These are phyloP conservation scores for Pseudotriccus pelzelni DNA, from an alignment of 2,797 vertebrate species.

Conservation along the genomic window DNA sequence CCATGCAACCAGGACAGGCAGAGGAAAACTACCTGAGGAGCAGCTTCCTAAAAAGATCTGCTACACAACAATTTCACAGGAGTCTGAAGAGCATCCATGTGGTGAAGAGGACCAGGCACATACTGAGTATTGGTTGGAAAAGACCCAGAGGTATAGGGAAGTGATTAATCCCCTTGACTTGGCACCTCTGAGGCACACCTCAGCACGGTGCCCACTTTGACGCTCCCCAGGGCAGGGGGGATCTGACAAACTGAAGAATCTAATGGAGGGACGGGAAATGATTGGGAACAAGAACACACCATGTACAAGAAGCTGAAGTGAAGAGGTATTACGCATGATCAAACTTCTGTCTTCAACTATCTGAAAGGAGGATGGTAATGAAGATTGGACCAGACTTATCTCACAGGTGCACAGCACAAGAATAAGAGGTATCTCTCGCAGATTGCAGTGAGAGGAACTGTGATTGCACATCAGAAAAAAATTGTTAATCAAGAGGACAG, in stretches of 20 bases:
- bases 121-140: background rate
- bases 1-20: background rate
- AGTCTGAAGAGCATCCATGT: background rate
- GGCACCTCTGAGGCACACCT: background rate
- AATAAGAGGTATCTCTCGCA: background rate
- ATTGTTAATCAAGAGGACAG: background rate
- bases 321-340: background rate
- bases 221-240: background rate
- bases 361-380: background rate
- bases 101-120: background rate
- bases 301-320: background rate
- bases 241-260: background rate
- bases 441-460: background rate
- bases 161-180: background rate
- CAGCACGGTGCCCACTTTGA: background rate
- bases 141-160: background rate
- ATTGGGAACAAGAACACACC: rapidly evolving
- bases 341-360: background rate
- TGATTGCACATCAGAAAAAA: background rate
- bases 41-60: background rate
- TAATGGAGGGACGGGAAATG: background rate
- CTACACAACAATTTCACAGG: background rate
- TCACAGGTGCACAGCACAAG: background rate
- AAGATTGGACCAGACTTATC: background rate
- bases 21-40: background rate